phyloP scores from a whole-genome alignment of 1,140 invertebrate genomes.

The Monochamus saltuarius region DNA sequence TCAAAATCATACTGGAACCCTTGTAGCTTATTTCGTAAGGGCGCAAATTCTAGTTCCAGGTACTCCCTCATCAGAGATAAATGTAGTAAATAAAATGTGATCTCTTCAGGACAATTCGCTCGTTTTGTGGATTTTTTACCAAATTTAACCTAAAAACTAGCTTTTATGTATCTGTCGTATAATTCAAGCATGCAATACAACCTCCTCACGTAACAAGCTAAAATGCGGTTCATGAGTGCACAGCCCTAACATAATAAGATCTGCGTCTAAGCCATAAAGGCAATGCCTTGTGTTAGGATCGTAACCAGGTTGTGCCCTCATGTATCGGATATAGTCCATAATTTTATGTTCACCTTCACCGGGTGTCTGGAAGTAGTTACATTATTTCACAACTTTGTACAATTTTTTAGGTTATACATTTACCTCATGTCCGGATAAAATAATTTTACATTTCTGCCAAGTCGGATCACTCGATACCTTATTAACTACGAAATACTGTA shows the following conservation, averaged over 20 bases:
- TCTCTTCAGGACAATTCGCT: constrained; percentile 76
- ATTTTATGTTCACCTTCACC: constrained; percentile 99
- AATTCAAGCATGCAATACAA: constrained; percentile 46
- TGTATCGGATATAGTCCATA: constrained; percentile 94
- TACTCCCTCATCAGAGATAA: constrained; percentile 91
- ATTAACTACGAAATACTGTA: constrained; percentile 83
- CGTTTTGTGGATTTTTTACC: constrained; percentile 60
- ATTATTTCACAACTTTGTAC: neutral
- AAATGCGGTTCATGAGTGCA: constrained; percentile 95
- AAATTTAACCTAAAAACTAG: constrained; percentile 64
- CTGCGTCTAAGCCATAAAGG: constrained; percentile 93
- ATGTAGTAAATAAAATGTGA: constrained; percentile 90
- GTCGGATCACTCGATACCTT: constrained; percentile 83
- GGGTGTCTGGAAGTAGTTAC: constrained; percentile 66
- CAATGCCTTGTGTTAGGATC: constrained; percentile 90
- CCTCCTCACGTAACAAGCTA: constrained; percentile 87
- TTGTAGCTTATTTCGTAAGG: constrained; percentile 66
- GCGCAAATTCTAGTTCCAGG: constrained; percentile 86
- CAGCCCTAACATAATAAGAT: constrained; percentile 92
- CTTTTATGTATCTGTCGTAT: neutral
- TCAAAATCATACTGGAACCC: constrained; percentile 78
- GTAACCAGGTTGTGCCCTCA: constrained; percentile 79
- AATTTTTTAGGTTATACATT: constrained; percentile 23
- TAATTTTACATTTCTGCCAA: constrained; percentile 80
- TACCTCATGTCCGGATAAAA: constrained; percentile 84